Evolutionary conservation across 1,140 invertebrate species (phyloP).

Genomic region (Plectus sambesii): DNA sequence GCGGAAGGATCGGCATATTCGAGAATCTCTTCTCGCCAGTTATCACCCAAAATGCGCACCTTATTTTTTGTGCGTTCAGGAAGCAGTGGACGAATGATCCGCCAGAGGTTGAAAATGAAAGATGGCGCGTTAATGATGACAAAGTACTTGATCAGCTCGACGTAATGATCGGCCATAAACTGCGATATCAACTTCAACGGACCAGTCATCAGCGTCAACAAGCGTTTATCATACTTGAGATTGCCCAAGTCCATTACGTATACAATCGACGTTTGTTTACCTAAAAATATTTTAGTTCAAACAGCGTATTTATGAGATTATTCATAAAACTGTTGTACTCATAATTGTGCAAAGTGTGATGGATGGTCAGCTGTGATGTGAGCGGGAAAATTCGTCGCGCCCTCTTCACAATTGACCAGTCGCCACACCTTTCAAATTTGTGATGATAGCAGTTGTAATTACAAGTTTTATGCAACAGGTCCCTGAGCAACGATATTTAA

Average conservation of each 20-base stretch:
- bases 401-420: too few relatives aligned
- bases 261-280: conserved; percentile 34
- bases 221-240: conserved; percentile 31
- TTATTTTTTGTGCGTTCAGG: conserved; percentile 40
- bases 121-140: conserved; percentile 39
- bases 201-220: conserved; percentile 33
- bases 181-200: conserved; percentile 38
- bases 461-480: too few relatives aligned
- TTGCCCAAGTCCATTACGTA: conserved; percentile 44
- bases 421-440: too few relatives aligned
- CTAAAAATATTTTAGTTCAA: conserved; percentile 28
- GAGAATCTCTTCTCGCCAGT: conserved; percentile 36
- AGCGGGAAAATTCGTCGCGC: too few relatives aligned
- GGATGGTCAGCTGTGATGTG: too few relatives aligned
- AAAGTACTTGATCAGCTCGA: conserved; percentile 36
- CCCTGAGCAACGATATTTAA: too few relatives aligned
- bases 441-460: too few relatives aligned
- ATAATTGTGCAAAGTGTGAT: too few relatives aligned
- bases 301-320: too few relatives aligned
- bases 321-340: too few relatives aligned
- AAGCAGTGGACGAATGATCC: conserved; percentile 36
- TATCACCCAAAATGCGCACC: conserved; percentile 38
- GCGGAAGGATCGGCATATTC: conserved; percentile 29
- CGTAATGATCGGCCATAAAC: conserved; percentile 44
- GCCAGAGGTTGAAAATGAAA: conserved; percentile 34